phyloP scores from a whole-genome alignment of 2,797 vertebrate genomes.

The Trematomus bernacchii region DNA sequence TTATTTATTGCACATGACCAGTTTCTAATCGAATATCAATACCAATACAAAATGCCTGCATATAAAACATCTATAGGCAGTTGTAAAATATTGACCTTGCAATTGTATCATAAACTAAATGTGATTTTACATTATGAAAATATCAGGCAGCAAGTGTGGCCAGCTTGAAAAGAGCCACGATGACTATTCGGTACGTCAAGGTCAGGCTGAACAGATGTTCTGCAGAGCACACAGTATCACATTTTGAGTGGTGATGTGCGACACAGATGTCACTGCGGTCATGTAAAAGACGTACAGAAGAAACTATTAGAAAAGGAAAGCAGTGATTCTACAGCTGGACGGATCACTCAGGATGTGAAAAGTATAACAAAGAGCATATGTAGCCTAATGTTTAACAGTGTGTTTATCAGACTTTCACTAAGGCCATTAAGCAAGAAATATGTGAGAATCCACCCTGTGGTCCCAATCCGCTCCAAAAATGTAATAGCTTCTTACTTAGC shows the following conservation, averaged over 20 bases:
- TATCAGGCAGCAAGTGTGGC: background rate
- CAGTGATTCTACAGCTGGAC: background rate
- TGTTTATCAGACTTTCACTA: no score
- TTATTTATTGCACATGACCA: background rate
- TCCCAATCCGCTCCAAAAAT: no score
- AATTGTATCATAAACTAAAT: background rate
- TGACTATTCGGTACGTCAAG: constrained; percentile 12
- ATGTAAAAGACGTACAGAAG: background rate
- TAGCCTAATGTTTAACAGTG: background rate
- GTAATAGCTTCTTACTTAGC: no score
- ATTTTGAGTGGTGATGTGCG: constrained; percentile 17
- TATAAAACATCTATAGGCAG: no score
- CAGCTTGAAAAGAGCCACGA: background rate
- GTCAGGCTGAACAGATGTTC: constrained; percentile 34
- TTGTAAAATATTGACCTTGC: background rate
- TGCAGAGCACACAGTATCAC: constrained; percentile 9
- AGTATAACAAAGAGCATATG: background rate
- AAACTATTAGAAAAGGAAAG: background rate
- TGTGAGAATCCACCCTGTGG: no score
- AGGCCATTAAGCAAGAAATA: no score
- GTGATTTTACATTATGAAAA: background rate
- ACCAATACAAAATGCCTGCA: background rate
- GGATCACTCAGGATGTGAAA: background rate
- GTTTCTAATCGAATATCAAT: background rate
- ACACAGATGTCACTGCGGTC: constrained; percentile 15